Conservation (phyloP, 2,888 invertebrate genomes). For the Platerodrilus igneus region DNA sequence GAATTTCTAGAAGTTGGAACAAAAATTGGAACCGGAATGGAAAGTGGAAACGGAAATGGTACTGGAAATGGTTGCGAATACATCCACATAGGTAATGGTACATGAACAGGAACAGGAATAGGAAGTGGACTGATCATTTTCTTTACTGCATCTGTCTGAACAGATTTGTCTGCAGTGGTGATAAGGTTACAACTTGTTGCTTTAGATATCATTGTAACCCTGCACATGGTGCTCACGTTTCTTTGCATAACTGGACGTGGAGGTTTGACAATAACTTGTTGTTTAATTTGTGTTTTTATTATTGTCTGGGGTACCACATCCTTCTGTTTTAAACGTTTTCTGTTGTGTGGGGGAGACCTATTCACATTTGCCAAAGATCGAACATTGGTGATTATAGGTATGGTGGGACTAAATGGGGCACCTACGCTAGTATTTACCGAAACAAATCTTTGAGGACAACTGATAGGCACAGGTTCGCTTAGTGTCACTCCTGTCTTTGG, state of each 20-base stretch:
- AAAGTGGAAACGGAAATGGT: constrained; percentile 81
- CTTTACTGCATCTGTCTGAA: constrained; percentile 68
- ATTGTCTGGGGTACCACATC: too few relatives aligned
- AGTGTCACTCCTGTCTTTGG: constrained; percentile 39
- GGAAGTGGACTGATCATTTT: constrained; percentile 68
- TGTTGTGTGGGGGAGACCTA: constrained; percentile 24
- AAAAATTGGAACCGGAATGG: constrained; percentile 84
- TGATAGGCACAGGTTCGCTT: constrained; percentile 46
- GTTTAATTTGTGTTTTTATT: constrained; percentile 58
- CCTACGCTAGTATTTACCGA: too few relatives aligned
- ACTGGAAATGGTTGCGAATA: constrained; percentile 79
- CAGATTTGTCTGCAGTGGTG: constrained; percentile 59
- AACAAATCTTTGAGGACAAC: constrained; percentile 52
- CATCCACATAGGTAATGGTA: constrained; percentile 84
- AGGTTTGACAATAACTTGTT: constrained; percentile 76
- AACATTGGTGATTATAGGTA: constrained; percentile 71
- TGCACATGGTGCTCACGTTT: constrained; percentile 75
- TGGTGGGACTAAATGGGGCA: too few relatives aligned
- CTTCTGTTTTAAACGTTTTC: too few relatives aligned
- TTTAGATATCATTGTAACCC: constrained; percentile 68
- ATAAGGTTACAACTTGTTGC: constrained; percentile 71
- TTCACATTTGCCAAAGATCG: constrained; percentile 58
- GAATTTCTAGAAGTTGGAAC: constrained; percentile 87
- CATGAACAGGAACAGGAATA: constrained; percentile 83
- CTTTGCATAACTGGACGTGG: constrained; percentile 66